Evolutionary conservation across 2,888 invertebrate species (phyloP).

Genomic region (Lepidocyrtoides sp.): DNA sequence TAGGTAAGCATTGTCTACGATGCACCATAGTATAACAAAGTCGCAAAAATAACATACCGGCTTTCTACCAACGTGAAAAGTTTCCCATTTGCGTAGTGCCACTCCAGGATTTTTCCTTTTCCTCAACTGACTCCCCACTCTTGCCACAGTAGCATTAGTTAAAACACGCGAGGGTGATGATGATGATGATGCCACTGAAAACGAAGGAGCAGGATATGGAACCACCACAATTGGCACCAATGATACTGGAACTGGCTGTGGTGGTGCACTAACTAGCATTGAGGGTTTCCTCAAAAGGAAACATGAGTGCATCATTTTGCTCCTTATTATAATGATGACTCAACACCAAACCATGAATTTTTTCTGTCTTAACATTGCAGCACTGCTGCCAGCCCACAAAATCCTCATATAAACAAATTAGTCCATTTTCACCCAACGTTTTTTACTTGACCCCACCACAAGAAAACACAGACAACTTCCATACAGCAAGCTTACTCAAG

Average conservation of each 20-base stretch:
- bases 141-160: not conserved
- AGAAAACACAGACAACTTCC: too few relatives aligned
- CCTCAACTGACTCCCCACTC: not conserved
- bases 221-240: constrained; percentile 26
- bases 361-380: too few relatives aligned
- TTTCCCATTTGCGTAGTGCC: constrained; percentile 71
- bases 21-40: not conserved
- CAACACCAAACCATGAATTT: too few relatives aligned
- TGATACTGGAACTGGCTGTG: constrained; percentile 35
- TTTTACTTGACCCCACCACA: too few relatives aligned
- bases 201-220: not conserved
- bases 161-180: too few relatives aligned
- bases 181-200: not conserved
- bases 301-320: constrained; percentile 53
- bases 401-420: too few relatives aligned
- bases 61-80: constrained; percentile 62
- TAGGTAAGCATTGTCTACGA: not conserved
- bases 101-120: constrained; percentile 52
- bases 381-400: too few relatives aligned
- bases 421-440: too few relatives aligned
- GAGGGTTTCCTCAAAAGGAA: constrained; percentile 63
- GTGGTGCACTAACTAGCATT: constrained; percentile 7
- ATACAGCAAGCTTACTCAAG: too few relatives aligned
- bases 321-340: too few relatives aligned
- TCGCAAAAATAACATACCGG: not conserved